phyloP scores from a whole-genome alignment of 2,888 invertebrate genomes.

The Tortricodes alternella region DNA sequence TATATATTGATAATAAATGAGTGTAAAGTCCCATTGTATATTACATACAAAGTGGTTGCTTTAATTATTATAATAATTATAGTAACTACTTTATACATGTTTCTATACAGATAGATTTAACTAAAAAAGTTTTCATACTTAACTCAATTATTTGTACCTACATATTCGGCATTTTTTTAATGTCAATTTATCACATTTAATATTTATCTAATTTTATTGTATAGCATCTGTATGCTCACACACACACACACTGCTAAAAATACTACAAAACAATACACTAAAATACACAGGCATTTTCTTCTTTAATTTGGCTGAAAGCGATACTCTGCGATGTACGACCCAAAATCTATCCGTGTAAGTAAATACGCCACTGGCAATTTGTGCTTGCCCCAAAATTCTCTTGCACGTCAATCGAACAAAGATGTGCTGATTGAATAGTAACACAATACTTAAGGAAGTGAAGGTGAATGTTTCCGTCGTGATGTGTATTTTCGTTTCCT shows the following conservation, averaged over 20 bases:
- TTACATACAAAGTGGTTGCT: too few species aligned
- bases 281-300: constrained; percentile 37
- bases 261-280: constrained; percentile 19
- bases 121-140: too few species aligned
- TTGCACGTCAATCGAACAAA: constrained; percentile 56
- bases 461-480: constrained; percentile 44
- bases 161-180: too few species aligned
- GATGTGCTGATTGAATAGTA: constrained; percentile 67
- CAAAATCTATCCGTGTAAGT: constrained; percentile 57
- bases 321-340: constrained; percentile 53
- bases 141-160: too few species aligned
- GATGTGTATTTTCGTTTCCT: constrained; percentile 1
- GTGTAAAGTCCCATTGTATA: too few species aligned
- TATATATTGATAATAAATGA: too few species aligned
- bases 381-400: constrained; percentile 51
- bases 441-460: constrained; percentile 57
- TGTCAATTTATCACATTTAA: too few species aligned
- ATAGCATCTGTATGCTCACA: background rate
- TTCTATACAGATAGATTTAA: too few species aligned
- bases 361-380: constrained; percentile 59
- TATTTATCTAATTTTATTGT: background rate
- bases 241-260: constrained; percentile 9
- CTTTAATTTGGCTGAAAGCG: constrained; percentile 61
- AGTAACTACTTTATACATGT: too few species aligned
- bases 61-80: too few species aligned